Percentiles rank a stretch among this genome's conserved stretches.
phyloP scores from a whole-genome alignment of 2,888 invertebrate species.

The Molanna angustata region DNA sequence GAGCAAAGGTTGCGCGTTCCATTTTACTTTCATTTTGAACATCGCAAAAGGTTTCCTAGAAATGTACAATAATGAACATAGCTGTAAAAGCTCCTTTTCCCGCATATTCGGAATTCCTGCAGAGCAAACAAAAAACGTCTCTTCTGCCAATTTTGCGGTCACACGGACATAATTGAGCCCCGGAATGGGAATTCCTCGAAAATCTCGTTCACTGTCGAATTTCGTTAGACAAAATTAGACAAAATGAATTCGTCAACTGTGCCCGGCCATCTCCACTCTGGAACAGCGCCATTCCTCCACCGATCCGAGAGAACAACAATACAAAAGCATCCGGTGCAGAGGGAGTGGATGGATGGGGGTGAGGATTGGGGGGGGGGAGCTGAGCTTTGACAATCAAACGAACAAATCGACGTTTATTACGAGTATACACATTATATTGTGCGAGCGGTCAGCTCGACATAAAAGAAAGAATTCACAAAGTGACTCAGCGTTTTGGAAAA shows the following conservation, averaged over 20 bases:
- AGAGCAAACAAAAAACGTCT: constrained; percentile 23
- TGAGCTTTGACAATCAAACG: too few relatives aligned
- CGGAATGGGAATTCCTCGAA: constrained; percentile 15
- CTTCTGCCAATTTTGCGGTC: constrained; percentile 21
- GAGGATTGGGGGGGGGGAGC: too few relatives aligned
- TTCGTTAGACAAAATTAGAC: neutral
- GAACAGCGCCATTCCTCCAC: too few relatives aligned
- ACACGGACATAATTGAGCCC: constrained; percentile 21
- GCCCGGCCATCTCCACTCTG: neutral
- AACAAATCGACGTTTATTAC: too few relatives aligned
- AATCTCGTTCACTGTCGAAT: constrained; percentile 1
- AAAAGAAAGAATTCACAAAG: too few relatives aligned
- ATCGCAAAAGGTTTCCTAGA: constrained; percentile 23
- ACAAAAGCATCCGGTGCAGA: neutral
- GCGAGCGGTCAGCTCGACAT: too few relatives aligned
- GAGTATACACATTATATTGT: too few relatives aligned
- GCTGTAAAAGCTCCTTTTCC: constrained; percentile 21
- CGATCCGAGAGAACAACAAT: neutral
- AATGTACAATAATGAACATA: constrained; percentile 24
- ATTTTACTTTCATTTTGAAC: constrained; percentile 16
- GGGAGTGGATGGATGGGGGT: too few relatives aligned
- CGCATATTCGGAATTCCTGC: constrained; percentile 25
- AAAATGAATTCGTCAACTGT: neutral
- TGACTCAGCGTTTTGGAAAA: too few relatives aligned
- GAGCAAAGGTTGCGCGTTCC: constrained; percentile 3